Percentiles rank a stretch among this genome's conserved stretches.
Conservation (phyloP, 2,113 vertebrate species). For the Prietella phreatophila region DNA sequence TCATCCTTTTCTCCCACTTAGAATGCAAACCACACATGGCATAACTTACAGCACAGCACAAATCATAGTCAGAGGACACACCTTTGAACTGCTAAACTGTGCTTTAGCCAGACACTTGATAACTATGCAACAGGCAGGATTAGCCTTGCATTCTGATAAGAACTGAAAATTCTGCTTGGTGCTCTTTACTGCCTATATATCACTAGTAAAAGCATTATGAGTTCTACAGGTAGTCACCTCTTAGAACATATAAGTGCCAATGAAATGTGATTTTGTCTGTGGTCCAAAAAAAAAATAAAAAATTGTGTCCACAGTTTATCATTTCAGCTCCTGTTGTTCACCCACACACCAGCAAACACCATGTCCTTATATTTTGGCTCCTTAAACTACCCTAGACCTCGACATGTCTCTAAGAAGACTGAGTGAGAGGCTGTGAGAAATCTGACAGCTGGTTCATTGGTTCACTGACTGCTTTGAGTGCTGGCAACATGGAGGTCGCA, state of each 20-base stretch:
- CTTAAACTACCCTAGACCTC: not conserved
- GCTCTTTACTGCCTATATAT: constrained; percentile 13
- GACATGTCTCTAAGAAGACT: constrained; percentile 57
- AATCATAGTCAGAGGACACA: constrained; percentile 10
- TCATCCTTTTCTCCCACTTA: not conserved
- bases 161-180: not conserved
- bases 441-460: constrained; percentile 57
- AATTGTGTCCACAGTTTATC: not conserved
- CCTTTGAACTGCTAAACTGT: not conserved
- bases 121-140: constrained; percentile 1
- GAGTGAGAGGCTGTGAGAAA: constrained; percentile 58
- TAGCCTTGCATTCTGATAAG: constrained; percentile 15
- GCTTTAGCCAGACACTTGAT: constrained; percentile 5
- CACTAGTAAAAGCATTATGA: constrained; percentile 8
- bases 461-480: constrained; percentile 52
- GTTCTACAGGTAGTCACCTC: constrained; percentile 14
- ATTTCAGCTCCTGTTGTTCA: not conserved
- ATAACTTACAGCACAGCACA: not conserved
- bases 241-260: not conserved
- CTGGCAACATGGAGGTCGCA: constrained; percentile 58
- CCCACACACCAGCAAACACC: constrained; percentile 8
- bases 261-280: constrained; percentile 13
- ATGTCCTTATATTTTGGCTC: constrained; percentile 17
- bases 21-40: not conserved
- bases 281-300: not conserved